Evolutionary conservation across 2,888 invertebrate genomes (phyloP), one percentile per base, ranked within the genome.

Genomic region (Tachina lurida): DNA sequence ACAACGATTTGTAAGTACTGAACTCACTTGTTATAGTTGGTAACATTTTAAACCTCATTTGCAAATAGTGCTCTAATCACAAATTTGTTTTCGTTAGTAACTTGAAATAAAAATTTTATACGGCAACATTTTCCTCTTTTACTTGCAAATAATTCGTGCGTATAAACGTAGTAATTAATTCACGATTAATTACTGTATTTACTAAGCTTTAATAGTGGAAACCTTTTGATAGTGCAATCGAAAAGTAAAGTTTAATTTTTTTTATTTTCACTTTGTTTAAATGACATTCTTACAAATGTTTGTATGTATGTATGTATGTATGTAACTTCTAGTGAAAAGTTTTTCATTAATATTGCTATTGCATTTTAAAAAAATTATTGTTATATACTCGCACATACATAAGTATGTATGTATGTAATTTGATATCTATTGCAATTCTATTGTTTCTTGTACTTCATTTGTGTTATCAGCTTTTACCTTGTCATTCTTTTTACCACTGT

Each of bases 391-490:
- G n/a, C n/a, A n/a, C n/a, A n/a, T n/a, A n/a, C n/a, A n/a, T n/a
- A n/a, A n/a, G n/a, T 71, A 62, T 43, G 19, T 58, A n/a, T 70
- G 17, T 22, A 47, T 10, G 10, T 1, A 15, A 67, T 52, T 58
- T 43, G 2, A 63, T 62, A 62, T 76, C 73, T 86, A 86, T 62
- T 86, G 71, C 22, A 86, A 56, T 73, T 86, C 86, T 45, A 86
- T 86, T 67, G 71, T 17, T 80, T 87, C 82, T 67, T 88, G 87
- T 54, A 67, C 60, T 54, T 87, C 84, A 65, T 83, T 83, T 17
- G 79, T 74, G n/a, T 83, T 90, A 22, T 88, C 78, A 19, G 52
- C 52, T 76, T 81, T 83, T 56, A 71, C 75, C 67, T 78, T 78
- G 8, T 80, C 83, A 15, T 47, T 84, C 56, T 86, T 87, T 47